Conservation (phyloP, 2,888 invertebrate genomes). For the Aphrophora alni region DNA sequence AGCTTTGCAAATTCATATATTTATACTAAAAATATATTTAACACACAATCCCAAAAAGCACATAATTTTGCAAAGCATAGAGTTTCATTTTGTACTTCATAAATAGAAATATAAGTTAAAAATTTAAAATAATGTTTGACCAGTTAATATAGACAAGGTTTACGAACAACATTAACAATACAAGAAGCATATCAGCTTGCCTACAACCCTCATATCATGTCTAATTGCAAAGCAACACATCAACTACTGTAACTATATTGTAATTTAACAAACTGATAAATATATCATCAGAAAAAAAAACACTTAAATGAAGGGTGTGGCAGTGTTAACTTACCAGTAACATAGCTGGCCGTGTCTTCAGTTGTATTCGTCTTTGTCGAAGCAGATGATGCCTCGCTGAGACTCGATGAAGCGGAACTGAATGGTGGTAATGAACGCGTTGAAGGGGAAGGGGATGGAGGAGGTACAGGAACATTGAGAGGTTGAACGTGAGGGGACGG, state of each 20-base stretch:
- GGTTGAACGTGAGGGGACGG: conserved; percentile 25
- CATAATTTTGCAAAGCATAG: too few relatives aligned
- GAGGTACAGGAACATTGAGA: conserved; percentile 55
- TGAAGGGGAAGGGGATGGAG: conserved; percentile 86
- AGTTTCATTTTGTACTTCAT: too few relatives aligned
- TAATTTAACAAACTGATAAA: neutral
- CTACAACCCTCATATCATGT: neutral
- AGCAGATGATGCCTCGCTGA: conserved; percentile 69
- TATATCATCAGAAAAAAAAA: neutral
- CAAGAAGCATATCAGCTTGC: neutral
- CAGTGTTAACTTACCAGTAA: conserved; percentile 47
- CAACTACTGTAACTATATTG: neutral
- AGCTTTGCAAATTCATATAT: too few relatives aligned
- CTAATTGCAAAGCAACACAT: neutral
- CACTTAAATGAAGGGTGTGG: neutral
- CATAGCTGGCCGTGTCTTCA: conserved; percentile 61
- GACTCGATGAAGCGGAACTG: conserved; percentile 89
- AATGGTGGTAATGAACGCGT: conserved; percentile 80
- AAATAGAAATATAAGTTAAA: too few relatives aligned
- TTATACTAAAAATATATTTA: too few relatives aligned
- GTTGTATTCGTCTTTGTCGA: conserved; percentile 47
- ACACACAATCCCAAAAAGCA: too few relatives aligned
- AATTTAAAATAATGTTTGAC: too few relatives aligned
- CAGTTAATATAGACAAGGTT: too few relatives aligned
- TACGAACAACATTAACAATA: too few relatives aligned